Conservation (phyloP, 2,797 vertebrate species). For the Echiichthys vipera region DNA sequence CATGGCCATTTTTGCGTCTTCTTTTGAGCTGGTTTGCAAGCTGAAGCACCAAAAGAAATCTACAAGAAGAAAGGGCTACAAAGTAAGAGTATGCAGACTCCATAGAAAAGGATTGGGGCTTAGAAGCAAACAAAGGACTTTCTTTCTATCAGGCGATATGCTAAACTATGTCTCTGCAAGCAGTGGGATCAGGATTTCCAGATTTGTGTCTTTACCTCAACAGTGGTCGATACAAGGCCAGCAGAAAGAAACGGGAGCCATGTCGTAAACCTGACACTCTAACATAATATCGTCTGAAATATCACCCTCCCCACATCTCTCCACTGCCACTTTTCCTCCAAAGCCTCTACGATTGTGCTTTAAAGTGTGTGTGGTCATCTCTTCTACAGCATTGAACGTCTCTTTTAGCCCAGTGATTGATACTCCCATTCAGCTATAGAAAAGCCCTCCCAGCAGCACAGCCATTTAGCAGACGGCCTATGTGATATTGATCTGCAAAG, state of each 20-base stretch:
- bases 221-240: slow-evolving; percentile 7
- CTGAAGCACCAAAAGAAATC: background rate
- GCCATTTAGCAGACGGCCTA: slow-evolving; percentile 64
- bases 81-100: background rate
- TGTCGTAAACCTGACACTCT: slow-evolving; percentile 40
- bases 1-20: background rate
- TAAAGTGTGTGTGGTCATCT: slow-evolving; percentile 39
- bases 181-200: slow-evolving; percentile 4
- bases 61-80: background rate
- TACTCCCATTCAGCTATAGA: slow-evolving; percentile 61
- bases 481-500: slow-evolving; percentile 74
- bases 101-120: background rate
- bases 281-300: slow-evolving; percentile 38
- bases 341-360: slow-evolving; percentile 17
- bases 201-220: slow-evolving; percentile 33
- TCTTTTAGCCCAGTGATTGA: slow-evolving; percentile 68
- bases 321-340: background rate
- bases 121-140: slow-evolving; percentile 1
- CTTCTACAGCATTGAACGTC: slow-evolving; percentile 41
- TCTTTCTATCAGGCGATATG: background rate
- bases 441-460: slow-evolving; percentile 43
- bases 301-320: slow-evolving; percentile 5
- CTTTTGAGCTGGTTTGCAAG: background rate
- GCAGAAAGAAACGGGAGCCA: background rate
- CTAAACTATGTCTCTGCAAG: background rate